phyloP scores from a whole-genome alignment of 1,140 invertebrate genomes.

The Pseudobourletiella spinata region DNA sequence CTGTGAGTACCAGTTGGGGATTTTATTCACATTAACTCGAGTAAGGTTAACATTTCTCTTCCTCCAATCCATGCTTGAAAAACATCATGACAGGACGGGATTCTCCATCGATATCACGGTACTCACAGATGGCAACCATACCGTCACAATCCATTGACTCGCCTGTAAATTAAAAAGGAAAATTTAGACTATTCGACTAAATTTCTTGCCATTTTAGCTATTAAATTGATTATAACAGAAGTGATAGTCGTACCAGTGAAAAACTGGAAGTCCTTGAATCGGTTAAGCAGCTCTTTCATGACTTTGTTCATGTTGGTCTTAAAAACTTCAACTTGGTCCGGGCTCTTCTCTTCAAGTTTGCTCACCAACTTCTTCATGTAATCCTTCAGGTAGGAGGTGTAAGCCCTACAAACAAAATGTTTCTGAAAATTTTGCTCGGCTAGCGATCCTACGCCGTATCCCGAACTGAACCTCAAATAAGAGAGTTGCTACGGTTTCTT shows the following conservation, averaged over 20 bases:
- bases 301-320: constrained; percentile 91
- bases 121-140: constrained; percentile 86
- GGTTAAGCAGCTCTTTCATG: constrained; percentile 83
- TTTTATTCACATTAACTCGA: constrained; percentile 9
- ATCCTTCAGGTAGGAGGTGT: constrained; percentile 84
- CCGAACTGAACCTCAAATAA: no score
- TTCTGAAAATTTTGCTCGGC: no score
- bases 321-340: constrained; percentile 75
- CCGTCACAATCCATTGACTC: constrained; percentile 91
- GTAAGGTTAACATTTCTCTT: constrained; percentile 76
- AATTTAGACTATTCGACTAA: constrained; percentile 7
- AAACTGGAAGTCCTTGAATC: constrained; percentile 89
- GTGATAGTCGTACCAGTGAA: constrained; percentile 71
- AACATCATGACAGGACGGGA: constrained; percentile 83
- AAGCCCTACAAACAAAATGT: constrained; percentile 55
- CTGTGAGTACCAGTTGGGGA: not conserved
- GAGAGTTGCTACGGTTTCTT: no score
- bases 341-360: constrained; percentile 66
- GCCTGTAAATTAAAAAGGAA: constrained; percentile 53
- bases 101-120: constrained; percentile 74
- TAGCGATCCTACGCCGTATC: no score
- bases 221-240: no score
- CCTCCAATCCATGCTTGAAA: constrained; percentile 88
- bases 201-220: no score
- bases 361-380: constrained; percentile 90